Percentiles rank a stretch among this genome's conserved stretches.
Evolutionary conservation across 2,113 vertebrate species (phyloP).

Genomic region (Gallinago media): DNA sequence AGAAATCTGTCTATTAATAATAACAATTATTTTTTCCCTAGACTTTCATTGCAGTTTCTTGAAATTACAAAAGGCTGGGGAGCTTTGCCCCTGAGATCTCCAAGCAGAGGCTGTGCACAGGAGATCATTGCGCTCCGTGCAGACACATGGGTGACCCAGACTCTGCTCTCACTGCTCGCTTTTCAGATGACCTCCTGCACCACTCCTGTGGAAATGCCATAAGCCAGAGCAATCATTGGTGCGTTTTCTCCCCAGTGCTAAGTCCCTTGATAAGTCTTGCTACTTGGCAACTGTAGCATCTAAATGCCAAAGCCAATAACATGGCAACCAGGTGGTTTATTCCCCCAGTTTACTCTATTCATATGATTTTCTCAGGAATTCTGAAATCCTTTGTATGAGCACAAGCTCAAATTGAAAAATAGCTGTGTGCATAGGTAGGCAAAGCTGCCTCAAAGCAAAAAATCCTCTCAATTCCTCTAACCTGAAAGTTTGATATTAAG

Average conservation of each 20-base stretch:
- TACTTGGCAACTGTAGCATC: neutral
- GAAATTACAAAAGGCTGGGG: neutral
- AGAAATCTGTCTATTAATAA: neutral
- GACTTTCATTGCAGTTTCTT: neutral
- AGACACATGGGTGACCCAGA: fast-evolving
- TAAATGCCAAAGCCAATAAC: neutral
- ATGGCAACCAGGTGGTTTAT: neutral
- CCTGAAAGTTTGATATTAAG: neutral
- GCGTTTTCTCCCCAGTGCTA: neutral
- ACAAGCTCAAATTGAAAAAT: neutral
- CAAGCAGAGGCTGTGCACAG: neutral
- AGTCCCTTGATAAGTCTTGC: neutral
- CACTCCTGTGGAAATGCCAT: neutral
- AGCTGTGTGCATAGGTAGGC: neutral
- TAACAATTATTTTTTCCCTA: neutral
- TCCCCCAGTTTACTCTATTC: neutral
- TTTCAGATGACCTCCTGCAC: neutral
- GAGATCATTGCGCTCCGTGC: neutral
- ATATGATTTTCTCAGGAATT: neutral
- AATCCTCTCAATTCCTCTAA: neutral
- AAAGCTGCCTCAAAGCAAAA: neutral
- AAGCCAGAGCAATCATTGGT: neutral
- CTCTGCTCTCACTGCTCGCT: neutral
- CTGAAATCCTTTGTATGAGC: neutral
- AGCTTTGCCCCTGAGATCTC: neutral